Conservation (phyloP, 2,113 vertebrate species). For the Serilophus lunatus region DNA sequence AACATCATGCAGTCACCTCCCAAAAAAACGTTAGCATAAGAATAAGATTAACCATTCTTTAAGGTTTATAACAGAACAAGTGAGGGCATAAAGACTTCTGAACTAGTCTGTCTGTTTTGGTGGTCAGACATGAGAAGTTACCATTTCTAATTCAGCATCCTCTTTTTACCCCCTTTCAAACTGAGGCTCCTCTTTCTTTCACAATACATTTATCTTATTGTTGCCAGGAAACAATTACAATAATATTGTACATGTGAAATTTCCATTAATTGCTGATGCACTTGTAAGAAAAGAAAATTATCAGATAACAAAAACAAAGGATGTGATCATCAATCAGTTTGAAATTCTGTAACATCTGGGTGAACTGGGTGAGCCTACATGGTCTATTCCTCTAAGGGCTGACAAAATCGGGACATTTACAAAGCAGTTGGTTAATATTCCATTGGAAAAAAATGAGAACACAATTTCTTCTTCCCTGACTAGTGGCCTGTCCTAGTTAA, state of each 20-base stretch:
- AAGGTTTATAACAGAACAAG: not conserved
- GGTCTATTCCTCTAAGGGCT: not conserved
- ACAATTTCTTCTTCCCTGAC: constrained; percentile 11
- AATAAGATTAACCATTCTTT: not conserved
- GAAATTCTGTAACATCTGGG: constrained; percentile 3
- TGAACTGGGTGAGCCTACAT: not conserved
- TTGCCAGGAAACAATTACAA: constrained; percentile 10
- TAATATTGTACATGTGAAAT: not conserved
- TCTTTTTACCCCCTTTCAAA: not conserved
- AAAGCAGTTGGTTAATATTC: constrained; percentile 6
- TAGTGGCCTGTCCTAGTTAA: constrained; percentile 43
- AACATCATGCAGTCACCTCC: not conserved
- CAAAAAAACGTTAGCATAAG: not conserved
- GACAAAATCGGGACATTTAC: constrained; percentile 13
- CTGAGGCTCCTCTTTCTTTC: not conserved
- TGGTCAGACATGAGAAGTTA: not conserved
- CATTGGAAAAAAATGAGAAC: not conserved
- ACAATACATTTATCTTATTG: not conserved
- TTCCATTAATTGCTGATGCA: constrained; percentile 10
- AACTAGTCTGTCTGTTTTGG: not conserved
- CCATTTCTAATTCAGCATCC: not conserved
- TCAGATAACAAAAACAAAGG: not conserved
- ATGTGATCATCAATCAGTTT: not conserved
- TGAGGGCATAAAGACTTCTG: not conserved
- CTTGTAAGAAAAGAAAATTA: not conserved